Conservation (phyloP, 2,888 invertebrate genomes). For the Drosophila vallismaia region DNA sequence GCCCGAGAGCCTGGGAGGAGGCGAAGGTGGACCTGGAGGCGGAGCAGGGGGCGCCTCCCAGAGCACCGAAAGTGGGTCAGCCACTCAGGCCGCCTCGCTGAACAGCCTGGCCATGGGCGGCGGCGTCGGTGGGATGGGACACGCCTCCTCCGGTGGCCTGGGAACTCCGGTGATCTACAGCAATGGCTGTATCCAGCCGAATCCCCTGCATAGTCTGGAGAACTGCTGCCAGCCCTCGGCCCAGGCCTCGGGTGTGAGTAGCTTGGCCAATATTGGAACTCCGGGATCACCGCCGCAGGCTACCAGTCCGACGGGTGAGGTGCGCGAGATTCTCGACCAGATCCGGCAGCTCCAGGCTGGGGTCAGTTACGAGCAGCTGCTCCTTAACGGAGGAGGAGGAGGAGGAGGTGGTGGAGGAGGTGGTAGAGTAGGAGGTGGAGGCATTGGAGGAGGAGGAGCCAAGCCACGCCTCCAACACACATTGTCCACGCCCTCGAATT, state of each 20-base stretch:
- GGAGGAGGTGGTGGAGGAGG: background rate
- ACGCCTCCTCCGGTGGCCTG: conserved; percentile 35
- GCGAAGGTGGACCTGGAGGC: background rate
- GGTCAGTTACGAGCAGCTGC: conserved; percentile 83
- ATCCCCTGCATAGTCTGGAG: conserved; percentile 81
- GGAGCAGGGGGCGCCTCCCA: conserved; percentile 7
- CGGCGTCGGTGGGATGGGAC: background rate
- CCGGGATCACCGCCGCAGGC: conserved; percentile 91
- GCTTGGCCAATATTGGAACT: conserved; percentile 87
- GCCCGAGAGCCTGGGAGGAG: conserved; percentile 20
- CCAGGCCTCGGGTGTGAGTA: conserved; percentile 88
- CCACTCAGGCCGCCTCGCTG: conserved; percentile 59
- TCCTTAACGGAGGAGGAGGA: conserved; percentile 42
- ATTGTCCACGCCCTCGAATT: conserved; percentile 62
- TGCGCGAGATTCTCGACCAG: conserved; percentile 89
- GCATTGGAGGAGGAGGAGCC: conserved; percentile 21
- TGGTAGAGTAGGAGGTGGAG: conserved; percentile 6
- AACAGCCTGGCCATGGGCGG: conserved; percentile 61
- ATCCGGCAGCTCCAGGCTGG: conserved; percentile 87
- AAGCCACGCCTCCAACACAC: conserved; percentile 76
- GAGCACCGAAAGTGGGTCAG: conserved; percentile 36
- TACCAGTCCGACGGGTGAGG: conserved; percentile 91
- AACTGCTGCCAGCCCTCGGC: conserved; percentile 81
- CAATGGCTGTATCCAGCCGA: conserved; percentile 77
- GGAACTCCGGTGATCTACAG: conserved; percentile 73